phyloP scores from a whole-genome alignment of 2,888 invertebrate species.

The Clunio marinus region DNA sequence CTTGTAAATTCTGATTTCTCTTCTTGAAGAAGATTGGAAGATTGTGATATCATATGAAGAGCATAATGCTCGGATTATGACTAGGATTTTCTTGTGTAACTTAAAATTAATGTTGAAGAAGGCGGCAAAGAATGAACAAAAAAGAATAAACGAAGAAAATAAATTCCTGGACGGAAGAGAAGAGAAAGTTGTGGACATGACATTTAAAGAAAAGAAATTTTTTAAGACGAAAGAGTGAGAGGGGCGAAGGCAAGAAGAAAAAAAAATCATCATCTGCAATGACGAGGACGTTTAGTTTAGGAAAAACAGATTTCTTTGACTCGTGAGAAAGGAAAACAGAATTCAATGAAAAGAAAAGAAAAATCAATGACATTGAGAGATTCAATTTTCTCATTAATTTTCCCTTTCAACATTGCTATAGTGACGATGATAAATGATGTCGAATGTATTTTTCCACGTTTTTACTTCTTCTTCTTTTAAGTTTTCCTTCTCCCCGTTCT shows the following conservation, averaged over 20 bases:
- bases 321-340: constrained; percentile 8
- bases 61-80: constrained; percentile 11
- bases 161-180: neutral
- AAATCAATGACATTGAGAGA: constrained; percentile 34
- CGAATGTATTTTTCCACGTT: constrained; percentile 13
- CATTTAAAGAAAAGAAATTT: neutral
- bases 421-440: constrained; percentile 35
- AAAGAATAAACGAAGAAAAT: too few relatives aligned
- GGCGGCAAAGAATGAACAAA: too few relatives aligned
- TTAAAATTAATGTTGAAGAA: constrained; percentile 14
- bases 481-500: too few relatives aligned
- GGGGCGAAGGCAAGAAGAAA: neutral
- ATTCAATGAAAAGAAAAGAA: constrained; percentile 5
- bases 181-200: constrained; percentile 14
- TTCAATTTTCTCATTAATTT: constrained; percentile 38
- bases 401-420: neutral
- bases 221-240: neutral
- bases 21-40: too few relatives aligned
- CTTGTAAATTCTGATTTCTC: constrained; percentile 8
- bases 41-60: neutral
- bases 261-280: constrained; percentile 14
- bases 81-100: constrained; percentile 5
- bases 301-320: constrained; percentile 30
- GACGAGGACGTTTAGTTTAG: constrained; percentile 24
- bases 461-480: too few relatives aligned